These are phyloP conservation scores for Campoletis raptor DNA, from an alignment of 2,888 invertebrate genomes.

Conservation along the genomic window DNA sequence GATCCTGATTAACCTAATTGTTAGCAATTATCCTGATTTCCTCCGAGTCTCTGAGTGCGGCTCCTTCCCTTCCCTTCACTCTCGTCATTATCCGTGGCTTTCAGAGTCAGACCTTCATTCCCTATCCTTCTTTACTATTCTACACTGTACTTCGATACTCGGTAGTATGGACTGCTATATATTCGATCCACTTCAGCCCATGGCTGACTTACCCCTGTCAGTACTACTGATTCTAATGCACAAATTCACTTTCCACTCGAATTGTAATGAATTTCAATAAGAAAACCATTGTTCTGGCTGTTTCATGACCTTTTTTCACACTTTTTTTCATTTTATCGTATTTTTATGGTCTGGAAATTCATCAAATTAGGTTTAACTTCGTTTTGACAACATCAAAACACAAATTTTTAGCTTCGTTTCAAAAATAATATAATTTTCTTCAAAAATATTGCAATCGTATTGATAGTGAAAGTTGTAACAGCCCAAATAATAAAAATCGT, in stretches of 20 bases:
- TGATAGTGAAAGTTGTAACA: too few species aligned
- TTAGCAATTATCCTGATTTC: constrained; percentile 85
- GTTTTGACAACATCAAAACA: background rate
- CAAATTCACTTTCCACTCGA: constrained; percentile 79
- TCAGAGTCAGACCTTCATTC: constrained; percentile 29
- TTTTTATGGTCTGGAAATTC: background rate
- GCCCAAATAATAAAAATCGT: too few species aligned
- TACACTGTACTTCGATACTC: background rate
- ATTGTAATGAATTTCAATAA: constrained; percentile 75
- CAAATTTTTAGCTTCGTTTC: background rate
- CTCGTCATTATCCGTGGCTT: constrained; percentile 61
- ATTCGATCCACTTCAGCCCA: constrained; percentile 9
- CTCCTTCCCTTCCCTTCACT: constrained; percentile 72
- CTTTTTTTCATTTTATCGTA: background rate
- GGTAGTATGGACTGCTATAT: background rate
- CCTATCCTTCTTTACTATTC: constrained; percentile 40
- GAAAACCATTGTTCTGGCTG: constrained; percentile 10
- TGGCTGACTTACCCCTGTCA: constrained; percentile 12
- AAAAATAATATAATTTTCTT: background rate
- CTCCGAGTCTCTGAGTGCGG: constrained; percentile 78
- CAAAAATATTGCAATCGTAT: background rate
- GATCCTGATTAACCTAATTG: constrained; percentile 84
- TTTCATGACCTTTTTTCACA: background rate
- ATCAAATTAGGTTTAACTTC: background rate
- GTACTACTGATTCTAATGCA: constrained; percentile 69